Evolutionary conservation across 2,797 vertebrate genomes (phyloP).

Genomic region (Xenopus petersii): DNA sequence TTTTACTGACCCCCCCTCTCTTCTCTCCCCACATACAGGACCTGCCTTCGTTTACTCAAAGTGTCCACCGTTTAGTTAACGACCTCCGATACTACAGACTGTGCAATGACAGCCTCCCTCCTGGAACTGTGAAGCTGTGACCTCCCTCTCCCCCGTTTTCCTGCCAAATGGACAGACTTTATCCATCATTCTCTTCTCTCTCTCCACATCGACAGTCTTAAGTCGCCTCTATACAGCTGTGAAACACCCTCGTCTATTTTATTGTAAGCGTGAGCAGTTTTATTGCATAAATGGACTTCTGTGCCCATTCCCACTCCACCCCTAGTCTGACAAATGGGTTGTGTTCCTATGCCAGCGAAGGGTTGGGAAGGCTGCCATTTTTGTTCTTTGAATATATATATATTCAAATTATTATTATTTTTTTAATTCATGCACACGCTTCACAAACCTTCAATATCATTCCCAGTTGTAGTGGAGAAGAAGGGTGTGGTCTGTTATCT

Average conservation of each 20-base stretch:
- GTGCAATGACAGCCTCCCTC: slow-evolving; percentile 95
- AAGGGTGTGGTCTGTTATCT: slow-evolving; percentile 46
- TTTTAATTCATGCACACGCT: not conserved
- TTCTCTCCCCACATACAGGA: slow-evolving; percentile 68
- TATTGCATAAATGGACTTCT: slow-evolving; percentile 42
- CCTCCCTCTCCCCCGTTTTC: not conserved
- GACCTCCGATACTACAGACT: slow-evolving; percentile 98
- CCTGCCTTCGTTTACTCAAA: slow-evolving; percentile 94
- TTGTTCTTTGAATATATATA: not conserved
- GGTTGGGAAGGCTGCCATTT: slow-evolving; percentile 14
- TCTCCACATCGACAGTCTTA: slow-evolving; percentile 36
- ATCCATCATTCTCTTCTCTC: not conserved
- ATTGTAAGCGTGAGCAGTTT: slow-evolving; percentile 41
- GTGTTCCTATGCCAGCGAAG: slow-evolving; percentile 15
- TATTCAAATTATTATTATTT: too few species aligned
- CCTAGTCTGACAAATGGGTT: slow-evolving; percentile 28
- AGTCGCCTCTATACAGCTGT: slow-evolving; percentile 35
- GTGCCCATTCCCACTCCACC: slow-evolving; percentile 34
- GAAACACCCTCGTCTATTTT: slow-evolving; percentile 12
- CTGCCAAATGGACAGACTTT: slow-evolving; percentile 17
- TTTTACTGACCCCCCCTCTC: not conserved
- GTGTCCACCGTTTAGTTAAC: slow-evolving; percentile 92
- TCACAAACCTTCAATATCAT: slow-evolving; percentile 43
- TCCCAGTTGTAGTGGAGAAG: slow-evolving; percentile 42
- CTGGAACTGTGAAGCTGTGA: slow-evolving; percentile 95